Evolutionary conservation across 2,797 vertebrate genomes (phyloP).

Genomic region (Dallia pectoralis): DNA sequence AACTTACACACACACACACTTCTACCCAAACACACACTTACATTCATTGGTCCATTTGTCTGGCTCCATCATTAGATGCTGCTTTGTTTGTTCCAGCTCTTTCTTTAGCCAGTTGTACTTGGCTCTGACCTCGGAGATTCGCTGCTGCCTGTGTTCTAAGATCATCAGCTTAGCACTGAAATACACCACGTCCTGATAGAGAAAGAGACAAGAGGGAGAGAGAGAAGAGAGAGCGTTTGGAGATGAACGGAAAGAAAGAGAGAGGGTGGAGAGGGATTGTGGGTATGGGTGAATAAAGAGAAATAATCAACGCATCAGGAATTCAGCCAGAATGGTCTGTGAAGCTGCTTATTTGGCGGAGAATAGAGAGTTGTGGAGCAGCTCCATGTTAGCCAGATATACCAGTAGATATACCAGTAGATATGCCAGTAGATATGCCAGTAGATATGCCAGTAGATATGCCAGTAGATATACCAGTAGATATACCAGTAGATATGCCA

Average conservation of each 20-base stretch:
- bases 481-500: no score
- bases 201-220: conserved; percentile 15
- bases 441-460: no score
- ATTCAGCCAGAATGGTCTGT: no score
- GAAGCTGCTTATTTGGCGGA: no score
- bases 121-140: conserved; percentile 83
- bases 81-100: conserved; percentile 85
- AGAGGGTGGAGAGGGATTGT: not conserved
- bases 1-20: not conserved
- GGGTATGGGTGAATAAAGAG: not conserved
- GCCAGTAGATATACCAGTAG: no score
- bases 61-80: conserved; percentile 85
- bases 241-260: not conserved
- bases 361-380: no score
- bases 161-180: conserved; percentile 92
- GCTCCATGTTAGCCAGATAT: no score
- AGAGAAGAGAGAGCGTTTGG: not conserved
- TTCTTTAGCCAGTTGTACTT: conserved; percentile 86
- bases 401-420: no score
- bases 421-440: no score
- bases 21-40: conserved; percentile 1
- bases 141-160: conserved; percentile 86
- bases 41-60: conserved; percentile 75
- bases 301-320: no score
- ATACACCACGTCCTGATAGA: conserved; percentile 41